phyloP scores from a whole-genome alignment of 2,113 vertebrate species.

The Halcyon senegalensis region DNA sequence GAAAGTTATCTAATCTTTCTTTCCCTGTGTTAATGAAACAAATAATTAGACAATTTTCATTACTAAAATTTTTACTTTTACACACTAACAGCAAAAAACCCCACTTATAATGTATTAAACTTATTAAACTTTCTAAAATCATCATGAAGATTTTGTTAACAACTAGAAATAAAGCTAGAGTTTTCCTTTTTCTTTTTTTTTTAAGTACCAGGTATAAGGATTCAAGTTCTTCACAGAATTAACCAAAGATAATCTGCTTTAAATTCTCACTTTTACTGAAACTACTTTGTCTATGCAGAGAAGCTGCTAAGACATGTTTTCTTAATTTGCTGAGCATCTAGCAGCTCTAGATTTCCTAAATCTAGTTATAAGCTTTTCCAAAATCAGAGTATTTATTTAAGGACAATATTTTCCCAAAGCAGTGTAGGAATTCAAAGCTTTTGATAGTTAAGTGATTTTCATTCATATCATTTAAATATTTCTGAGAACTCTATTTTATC shows the following conservation, averaged over 20 bases:
- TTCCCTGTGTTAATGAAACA: background rate
- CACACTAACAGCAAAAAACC: background rate
- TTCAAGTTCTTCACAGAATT: background rate
- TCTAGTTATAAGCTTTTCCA: background rate
- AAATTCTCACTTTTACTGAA: background rate
- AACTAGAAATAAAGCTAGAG: background rate
- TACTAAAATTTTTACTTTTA: background rate
- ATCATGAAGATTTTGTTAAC: background rate
- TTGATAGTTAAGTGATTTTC: background rate
- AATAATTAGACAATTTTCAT: background rate
- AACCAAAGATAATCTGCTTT: background rate
- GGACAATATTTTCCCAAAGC: background rate
- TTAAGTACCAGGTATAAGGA: background rate
- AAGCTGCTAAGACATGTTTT: background rate
- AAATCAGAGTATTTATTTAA: background rate
- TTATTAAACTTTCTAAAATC: background rate
- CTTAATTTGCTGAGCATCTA: background rate
- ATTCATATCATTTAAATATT: background rate
- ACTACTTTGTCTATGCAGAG: background rate
- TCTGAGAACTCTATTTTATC: background rate
- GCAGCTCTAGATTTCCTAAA: background rate
- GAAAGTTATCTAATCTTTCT: background rate
- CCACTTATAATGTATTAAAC: background rate
- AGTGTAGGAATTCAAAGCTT: background rate
- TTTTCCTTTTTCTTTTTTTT: background rate